Base-by-base conservation (phyloP, 2,888 invertebrate species). In the Cryptosula pallasiana region DNA sequence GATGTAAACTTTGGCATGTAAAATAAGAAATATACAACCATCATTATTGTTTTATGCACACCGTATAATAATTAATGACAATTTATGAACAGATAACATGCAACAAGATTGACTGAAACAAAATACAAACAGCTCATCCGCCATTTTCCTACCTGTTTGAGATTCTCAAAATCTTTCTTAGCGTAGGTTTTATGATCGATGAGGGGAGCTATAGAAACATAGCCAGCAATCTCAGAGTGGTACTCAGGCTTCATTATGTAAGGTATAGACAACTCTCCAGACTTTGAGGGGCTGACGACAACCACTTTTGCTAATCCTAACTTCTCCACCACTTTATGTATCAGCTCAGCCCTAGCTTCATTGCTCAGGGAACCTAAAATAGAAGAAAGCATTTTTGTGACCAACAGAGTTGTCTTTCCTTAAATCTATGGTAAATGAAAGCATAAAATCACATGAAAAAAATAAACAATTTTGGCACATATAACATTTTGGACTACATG, bases 231-330 rank as follows among this genome's bases (percentile, higher is more conserved):
- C 23, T 77, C 72, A 1, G 75, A 69, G 5, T 55, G 54, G 27
- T 77, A 77, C 55, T 83, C 76, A 63, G 75, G 76, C 35, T 79
- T 76, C 74, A 83, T 79, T 35, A 87, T 72, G 76, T 81, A 85
- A 0, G 85, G 85, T 29, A 87, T 76, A 5, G 86, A 79, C 76
- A 81, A 87, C 1, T 75, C 71, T 1, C 87, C 87, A 76, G 86
- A 86, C 86, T 87, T 86, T 0, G 87, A 87, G 0, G 87, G 87
- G 63, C 85, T 83, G 1, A 87, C 81, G 23, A 87, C 76, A 1
- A 87, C 83, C 2, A 86, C 83, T 20, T 76, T 73, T 0, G 75
- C 75, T 72, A 86, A 72, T 1, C 78, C 74, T 25, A 85, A 72
- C 1, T 73, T 73, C 5, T 74, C 71, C 1, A 86, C 77, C 9